phyloP scores from a whole-genome alignment of 2,797 vertebrate species.

The Heliangelus exortis region DNA sequence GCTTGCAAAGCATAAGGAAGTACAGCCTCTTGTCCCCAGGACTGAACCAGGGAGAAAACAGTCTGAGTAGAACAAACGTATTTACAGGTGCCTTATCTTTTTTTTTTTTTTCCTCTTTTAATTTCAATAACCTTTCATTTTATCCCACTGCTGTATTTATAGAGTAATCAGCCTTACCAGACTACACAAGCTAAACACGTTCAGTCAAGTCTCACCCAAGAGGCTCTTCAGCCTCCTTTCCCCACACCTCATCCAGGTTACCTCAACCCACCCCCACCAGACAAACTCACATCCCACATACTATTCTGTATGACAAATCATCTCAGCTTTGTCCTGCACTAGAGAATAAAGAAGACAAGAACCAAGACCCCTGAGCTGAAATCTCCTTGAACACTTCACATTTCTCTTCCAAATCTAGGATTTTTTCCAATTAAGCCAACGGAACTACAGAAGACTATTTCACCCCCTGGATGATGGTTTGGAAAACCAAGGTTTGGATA shows the following conservation, averaged over 20 bases:
- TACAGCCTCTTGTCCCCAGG: neutral
- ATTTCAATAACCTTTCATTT: neutral
- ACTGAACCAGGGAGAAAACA: neutral
- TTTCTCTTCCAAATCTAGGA: neutral
- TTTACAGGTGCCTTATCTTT: neutral
- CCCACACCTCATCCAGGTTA: neutral
- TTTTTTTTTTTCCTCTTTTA: neutral
- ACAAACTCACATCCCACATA: neutral
- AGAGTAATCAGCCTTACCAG: neutral
- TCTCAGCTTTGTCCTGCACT: neutral
- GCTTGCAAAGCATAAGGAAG: neutral
- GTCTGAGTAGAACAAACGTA: neutral
- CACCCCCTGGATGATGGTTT: neutral
- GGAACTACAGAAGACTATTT: neutral
- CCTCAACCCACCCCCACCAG: neutral
- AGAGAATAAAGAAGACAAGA: neutral
- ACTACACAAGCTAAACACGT: neutral
- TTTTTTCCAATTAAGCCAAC: neutral
- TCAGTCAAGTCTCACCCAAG: neutral
- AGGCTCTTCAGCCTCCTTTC: neutral
- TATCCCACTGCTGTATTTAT: neutral
- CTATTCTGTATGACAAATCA: neutral
- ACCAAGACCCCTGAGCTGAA: neutral
- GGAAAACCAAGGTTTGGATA: neutral
- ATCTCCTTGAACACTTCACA: neutral